Evolutionary conservation across 1,140 invertebrate genomes (phyloP), one percentile per base, ranked within the genome.

Genomic region (Spodoptera litura): DNA sequence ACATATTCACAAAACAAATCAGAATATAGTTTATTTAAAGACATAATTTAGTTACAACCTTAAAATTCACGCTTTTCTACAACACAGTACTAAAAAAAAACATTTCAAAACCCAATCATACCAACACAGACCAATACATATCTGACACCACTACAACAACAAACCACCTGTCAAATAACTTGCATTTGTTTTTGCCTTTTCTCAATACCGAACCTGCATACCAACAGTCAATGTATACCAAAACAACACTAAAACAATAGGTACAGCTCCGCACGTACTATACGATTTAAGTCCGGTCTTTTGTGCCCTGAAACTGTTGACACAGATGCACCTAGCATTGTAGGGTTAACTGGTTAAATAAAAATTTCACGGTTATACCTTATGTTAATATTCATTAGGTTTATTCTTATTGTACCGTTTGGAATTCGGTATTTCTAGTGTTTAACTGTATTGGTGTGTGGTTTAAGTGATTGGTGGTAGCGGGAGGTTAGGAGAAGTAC

Each of bases 401-500:
- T 73, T 81, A 72, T 81, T 76, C 71, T 83, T 44, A 71, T 56
- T 62, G 61, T 58, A 79, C 79, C 87, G 87, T 88, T 85, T 53
- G 87, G 61, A 88, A 88, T 90, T 83, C 62, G 87, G 89, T 82
- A 90, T 89, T 89, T 82, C 62, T 58, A 73, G 56, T 61, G 62
- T 62, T 62, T 73, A 68, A 61, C 59, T 73, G 80, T 72, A 72
- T 73, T 15, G 12, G n/a, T 59, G 70, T 20, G 44, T 31, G 49
- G 61, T 76, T 59, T 53, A 52, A 11, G 53, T n/a, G 1, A 2
- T 0, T 27, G 12, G 27, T 9, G 20, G 5, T 68, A 68, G 66
- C 25, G 49, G 15, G 15, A 11, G 38, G 5, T 44, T 6, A 44
- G 38, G 8, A 44, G 38, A 10, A 44, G 31, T 31, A 31, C 4